Percentiles rank a stretch among this genome's conserved stretches.
Evolutionary conservation across 2,113 vertebrate species (phyloP).

Genomic region (Pangasianodon hypophthalmus): DNA sequence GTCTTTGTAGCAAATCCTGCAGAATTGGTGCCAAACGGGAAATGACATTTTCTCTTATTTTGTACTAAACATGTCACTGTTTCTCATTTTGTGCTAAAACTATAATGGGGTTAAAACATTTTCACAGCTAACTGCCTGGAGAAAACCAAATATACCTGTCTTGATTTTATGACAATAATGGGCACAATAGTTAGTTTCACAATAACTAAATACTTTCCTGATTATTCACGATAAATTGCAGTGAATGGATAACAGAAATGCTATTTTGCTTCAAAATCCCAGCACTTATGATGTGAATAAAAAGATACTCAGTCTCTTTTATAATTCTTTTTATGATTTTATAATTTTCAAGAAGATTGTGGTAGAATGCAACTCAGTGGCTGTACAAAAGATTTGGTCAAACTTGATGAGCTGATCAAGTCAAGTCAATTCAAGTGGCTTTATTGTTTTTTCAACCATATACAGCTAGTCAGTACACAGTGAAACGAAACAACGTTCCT

Average conservation of each 20-base stretch:
- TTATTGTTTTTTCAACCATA: too few relatives aligned
- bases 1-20: conserved; percentile 74
- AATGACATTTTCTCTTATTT: conserved; percentile 22
- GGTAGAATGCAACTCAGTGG: neutral
- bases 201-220: neutral
- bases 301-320: neutral
- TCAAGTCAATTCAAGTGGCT: too few relatives aligned
- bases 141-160: neutral
- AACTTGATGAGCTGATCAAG: neutral
- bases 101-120: conserved; percentile 4
- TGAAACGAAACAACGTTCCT: too few relatives aligned
- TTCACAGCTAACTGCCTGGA: neutral
- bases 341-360: neutral
- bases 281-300: neutral
- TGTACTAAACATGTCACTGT: neutral
- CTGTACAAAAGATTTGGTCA: neutral
- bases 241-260: neutral
- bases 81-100: conserved; percentile 7
- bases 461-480: too few relatives aligned
- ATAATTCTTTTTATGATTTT: neutral
- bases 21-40: conserved; percentile 66
- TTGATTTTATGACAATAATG: neutral
- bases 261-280: neutral
- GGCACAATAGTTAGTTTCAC: neutral
- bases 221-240: neutral